Evolutionary conservation across 2,113 vertebrate genomes (phyloP).

Genomic region (Anolis carolinensis): DNA sequence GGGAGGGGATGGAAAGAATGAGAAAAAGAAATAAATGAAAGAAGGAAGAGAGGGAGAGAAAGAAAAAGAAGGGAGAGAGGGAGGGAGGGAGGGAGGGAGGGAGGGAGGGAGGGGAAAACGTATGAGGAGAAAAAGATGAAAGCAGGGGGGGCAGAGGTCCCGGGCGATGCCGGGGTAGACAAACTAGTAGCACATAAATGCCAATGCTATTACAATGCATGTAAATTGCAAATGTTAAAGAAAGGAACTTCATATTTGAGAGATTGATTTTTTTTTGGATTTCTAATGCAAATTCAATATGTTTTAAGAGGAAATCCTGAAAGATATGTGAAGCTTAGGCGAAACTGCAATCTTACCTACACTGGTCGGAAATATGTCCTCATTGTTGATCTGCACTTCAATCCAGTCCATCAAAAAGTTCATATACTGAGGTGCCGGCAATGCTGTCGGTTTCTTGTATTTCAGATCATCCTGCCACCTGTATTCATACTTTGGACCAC

Average conservation of each 20-base stretch:
- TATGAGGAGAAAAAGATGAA: too few relatives aligned
- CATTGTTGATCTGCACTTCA: constrained; percentile 87
- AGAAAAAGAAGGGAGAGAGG: too few relatives aligned
- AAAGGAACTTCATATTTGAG: neutral
- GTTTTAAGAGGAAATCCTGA: neutral
- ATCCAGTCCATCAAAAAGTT: constrained; percentile 91
- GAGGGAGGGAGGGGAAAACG: too few relatives aligned
- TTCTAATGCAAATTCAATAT: constrained; percentile 17
- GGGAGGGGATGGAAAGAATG: too few relatives aligned
- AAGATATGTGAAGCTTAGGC: neutral
- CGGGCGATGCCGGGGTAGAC: too few relatives aligned
- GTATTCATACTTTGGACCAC: constrained; percentile 86
- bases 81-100: too few relatives aligned
- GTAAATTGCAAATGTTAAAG: neutral
- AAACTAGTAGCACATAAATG: too few relatives aligned
- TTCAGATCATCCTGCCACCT: constrained; percentile 87
- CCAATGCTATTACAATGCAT: neutral
- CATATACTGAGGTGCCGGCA: constrained; percentile 88
- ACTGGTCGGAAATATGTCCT: constrained; percentile 84
- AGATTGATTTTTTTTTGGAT: neutral
- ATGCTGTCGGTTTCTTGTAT: constrained; percentile 85
- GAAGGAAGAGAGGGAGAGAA: too few relatives aligned
- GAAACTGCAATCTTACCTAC: constrained; percentile 76
- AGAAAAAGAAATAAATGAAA: too few relatives aligned
- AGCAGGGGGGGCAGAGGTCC: too few relatives aligned